Evolutionary conservation across 2,888 invertebrate species (phyloP).

Genomic region (Melanotus villosus): DNA sequence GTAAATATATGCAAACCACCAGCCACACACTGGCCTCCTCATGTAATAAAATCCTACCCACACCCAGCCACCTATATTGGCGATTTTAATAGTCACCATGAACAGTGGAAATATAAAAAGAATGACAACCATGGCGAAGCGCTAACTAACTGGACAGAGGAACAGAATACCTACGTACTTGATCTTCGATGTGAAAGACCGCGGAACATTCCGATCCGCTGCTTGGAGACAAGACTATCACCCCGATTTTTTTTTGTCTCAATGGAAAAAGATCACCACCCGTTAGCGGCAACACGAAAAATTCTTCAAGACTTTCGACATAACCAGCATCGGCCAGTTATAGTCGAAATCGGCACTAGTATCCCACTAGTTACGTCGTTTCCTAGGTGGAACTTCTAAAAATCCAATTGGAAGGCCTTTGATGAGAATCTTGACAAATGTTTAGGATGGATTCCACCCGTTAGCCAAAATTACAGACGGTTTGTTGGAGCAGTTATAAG

Average conservation of each 20-base stretch:
- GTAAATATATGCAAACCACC: too few relatives aligned
- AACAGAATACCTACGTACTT: conserved; percentile 6
- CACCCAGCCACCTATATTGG: too few relatives aligned
- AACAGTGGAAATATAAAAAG: too few relatives aligned
- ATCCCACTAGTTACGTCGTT: not conserved
- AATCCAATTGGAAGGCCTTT: not conserved
- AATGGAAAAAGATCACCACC: not conserved
- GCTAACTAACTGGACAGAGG: conserved; percentile 14
- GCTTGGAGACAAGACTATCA: conserved; percentile 46
- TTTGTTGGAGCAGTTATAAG: conserved; percentile 35
- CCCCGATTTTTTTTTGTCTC: conserved; percentile 43
- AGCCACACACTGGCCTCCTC: too few relatives aligned
- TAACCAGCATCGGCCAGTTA: conserved; percentile 1
- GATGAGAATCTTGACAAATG: not conserved
- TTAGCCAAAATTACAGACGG: conserved; percentile 28
- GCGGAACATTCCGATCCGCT: conserved; percentile 44
- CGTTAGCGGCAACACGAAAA: too few relatives aligned
- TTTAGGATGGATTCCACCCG: conserved; percentile 17
- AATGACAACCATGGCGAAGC: too few relatives aligned
- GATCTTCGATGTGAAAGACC: conserved; percentile 48
- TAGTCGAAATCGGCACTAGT: not conserved
- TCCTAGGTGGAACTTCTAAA: not conserved
- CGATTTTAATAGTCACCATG: too few relatives aligned
- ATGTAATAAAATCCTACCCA: too few relatives aligned
- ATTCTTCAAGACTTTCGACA: not conserved